Conservation (phyloP, 2,113 vertebrate species). For the Chrysemys picta region DNA sequence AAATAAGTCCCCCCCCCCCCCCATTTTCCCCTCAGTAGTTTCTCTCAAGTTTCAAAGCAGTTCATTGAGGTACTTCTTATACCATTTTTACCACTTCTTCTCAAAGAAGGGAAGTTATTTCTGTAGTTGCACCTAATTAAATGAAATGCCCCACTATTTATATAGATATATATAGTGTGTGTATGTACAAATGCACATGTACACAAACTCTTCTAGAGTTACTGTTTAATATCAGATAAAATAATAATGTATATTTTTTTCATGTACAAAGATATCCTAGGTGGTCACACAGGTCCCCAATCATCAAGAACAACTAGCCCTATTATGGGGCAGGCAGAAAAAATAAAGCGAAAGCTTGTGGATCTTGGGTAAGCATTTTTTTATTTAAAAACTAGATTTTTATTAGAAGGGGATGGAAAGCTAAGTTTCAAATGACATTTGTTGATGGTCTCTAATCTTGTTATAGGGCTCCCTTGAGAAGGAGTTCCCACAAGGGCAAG, state of each 20-base stretch:
- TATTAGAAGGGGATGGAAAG: neutral
- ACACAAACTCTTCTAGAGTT: constrained; percentile 1
- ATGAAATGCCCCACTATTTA: neutral
- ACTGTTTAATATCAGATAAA: constrained; percentile 18
- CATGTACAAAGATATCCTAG: constrained; percentile 75
- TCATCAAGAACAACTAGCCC: constrained; percentile 75
- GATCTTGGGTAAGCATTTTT: constrained; percentile 83
- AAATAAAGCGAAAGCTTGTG: constrained; percentile 80
- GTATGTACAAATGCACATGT: neutral
- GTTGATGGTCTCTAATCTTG: constrained; percentile 41
- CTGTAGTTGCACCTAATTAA: neutral
- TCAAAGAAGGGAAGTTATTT: neutral
- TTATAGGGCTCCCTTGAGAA: constrained; percentile 81
- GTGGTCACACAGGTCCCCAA: constrained; percentile 75
- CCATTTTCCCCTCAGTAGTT: neutral
- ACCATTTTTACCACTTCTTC: neutral
- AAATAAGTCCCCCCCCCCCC: neutral
- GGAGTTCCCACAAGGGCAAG: constrained; percentile 81
- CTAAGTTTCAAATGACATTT: neutral
- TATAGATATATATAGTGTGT: neutral
- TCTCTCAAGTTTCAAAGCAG: neutral
- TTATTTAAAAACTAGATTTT: constrained; percentile 12
- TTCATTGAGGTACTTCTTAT: neutral
- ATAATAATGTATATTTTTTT: constrained; percentile 68
- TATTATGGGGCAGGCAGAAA: constrained; percentile 78